Evolutionary conservation across 2,888 invertebrate species (phyloP).

Genomic region (Catocala fraxini): DNA sequence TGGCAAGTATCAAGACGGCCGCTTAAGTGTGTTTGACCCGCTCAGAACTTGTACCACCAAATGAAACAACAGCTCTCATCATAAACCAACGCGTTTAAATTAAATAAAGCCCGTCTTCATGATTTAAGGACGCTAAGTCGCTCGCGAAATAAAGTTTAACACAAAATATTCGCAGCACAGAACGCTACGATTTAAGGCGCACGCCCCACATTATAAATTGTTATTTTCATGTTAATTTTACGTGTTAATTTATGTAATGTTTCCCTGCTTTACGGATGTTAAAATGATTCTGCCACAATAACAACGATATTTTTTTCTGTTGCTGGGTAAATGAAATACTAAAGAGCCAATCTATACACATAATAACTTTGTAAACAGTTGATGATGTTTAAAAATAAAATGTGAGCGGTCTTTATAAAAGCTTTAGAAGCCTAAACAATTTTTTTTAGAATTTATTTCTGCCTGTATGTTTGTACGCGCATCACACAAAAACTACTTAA

Average conservation of each 20-base stretch:
- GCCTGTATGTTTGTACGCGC: no score
- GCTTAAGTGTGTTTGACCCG: no score
- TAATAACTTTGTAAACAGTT: no score
- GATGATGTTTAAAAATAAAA: no score
- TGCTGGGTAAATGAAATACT: no score
- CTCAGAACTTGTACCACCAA: constrained; percentile 4
- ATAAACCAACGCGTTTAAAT: constrained; percentile 58
- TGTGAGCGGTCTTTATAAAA: no score
- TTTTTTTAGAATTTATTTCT: no score
- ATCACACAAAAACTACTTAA: no score
- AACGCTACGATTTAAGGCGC: constrained; percentile 34
- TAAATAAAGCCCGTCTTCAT: constrained; percentile 62
- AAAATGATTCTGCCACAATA: background rate
- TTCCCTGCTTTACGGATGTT: background rate
- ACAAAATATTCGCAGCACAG: constrained; percentile 26
- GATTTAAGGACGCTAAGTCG: constrained; percentile 57
- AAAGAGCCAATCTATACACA: no score
- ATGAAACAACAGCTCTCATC: constrained; percentile 41
- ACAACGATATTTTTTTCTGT: no score
- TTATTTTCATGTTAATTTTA: constrained; percentile 34
- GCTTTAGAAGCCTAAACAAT: no score
- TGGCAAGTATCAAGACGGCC: no score
- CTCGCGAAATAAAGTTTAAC: constrained; percentile 44
- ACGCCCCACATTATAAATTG: constrained; percentile 28
- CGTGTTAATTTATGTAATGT: constrained; percentile 33